A percentile compares a stretch with the other conserved stretches of the same genome.
These are phyloP conservation scores for Argya squamiceps DNA, from an alignment of 2,797 vertebrate genomes.

Conservation along the genomic window DNA sequence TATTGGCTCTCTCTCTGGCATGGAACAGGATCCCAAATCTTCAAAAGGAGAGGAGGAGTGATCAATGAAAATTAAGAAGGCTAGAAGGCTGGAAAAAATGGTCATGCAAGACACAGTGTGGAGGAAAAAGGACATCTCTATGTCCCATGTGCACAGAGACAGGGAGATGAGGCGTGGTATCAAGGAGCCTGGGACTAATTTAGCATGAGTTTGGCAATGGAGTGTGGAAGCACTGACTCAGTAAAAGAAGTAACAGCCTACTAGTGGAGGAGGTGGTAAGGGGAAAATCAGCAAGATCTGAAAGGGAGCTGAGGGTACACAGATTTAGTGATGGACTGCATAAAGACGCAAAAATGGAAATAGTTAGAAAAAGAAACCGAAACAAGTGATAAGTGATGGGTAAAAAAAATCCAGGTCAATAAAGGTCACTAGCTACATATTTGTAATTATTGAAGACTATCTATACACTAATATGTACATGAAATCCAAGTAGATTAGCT, in stretches of 20 bases:
- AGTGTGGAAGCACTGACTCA: slow-evolving; percentile 1
- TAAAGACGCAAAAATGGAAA: not conserved
- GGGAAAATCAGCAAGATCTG: not conserved
- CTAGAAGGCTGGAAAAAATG: not conserved
- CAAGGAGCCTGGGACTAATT: not conserved
- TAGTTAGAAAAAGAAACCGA: not conserved
- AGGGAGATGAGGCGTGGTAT: not conserved
- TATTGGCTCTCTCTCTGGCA: not conserved
- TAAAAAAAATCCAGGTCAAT: not conserved
- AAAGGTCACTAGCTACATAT: not conserved
- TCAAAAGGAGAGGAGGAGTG: not conserved
- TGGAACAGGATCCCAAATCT: not conserved
- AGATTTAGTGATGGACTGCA: not conserved
- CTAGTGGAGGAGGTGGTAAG: slow-evolving; percentile 18
- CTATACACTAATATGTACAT: not conserved
- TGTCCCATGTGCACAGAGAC: not conserved
- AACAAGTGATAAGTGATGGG: not conserved
- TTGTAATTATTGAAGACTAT: not conserved
- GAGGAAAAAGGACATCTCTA: not conserved
- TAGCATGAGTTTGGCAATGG: not conserved
- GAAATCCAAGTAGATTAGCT: not conserved
- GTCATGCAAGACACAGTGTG: not conserved
- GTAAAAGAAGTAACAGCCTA: slow-evolving; percentile 31
- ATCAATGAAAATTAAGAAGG: not conserved
- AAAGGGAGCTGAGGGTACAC: not conserved